Evolutionary conservation across 2,888 invertebrate genomes (phyloP).

Genomic region (Yponomeuta sedellus): DNA sequence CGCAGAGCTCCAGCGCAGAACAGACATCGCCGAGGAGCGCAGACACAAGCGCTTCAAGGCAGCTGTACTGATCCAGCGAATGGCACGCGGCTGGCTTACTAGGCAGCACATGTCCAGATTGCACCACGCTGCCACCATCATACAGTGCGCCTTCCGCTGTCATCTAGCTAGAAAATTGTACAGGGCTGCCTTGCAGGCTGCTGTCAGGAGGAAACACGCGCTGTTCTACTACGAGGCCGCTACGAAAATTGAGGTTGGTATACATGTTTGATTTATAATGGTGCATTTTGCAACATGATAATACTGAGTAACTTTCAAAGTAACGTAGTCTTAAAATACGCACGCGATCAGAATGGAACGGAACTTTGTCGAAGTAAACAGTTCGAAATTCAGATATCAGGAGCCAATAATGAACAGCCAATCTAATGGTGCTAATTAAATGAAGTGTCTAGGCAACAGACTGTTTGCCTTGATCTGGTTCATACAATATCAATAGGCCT

Average conservation of each 20-base stretch:
- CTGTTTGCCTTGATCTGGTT: no score
- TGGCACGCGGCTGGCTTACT: conserved; percentile 51
- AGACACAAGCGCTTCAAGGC: conserved; percentile 47
- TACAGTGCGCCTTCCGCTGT: conserved; percentile 59
- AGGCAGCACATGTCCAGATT: conserved; percentile 57
- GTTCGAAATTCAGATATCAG: no score
- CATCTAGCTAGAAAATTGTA: conserved; percentile 48
- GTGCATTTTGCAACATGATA: neutral
- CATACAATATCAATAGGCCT: no score
- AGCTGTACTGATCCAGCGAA: conserved; percentile 47
- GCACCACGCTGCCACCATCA: conserved; percentile 48
- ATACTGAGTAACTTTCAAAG: no score
- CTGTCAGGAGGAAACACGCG: conserved; percentile 50
- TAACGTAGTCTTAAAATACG: no score
- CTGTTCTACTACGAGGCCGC: conserved; percentile 51
- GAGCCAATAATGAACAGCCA: no score
- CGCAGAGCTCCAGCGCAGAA: conserved; percentile 41
- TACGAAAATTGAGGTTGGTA: conserved; percentile 53
- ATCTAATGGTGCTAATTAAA: no score
- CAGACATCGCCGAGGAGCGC: conserved; percentile 42
- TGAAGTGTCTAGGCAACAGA: no score
- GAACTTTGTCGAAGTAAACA: no score
- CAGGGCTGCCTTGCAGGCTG: conserved; percentile 46
- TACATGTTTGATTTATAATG: neutral
- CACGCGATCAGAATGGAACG: no score